Conservation (phyloP, 1,140 invertebrate species). For the Anastrepha obliqua region DNA sequence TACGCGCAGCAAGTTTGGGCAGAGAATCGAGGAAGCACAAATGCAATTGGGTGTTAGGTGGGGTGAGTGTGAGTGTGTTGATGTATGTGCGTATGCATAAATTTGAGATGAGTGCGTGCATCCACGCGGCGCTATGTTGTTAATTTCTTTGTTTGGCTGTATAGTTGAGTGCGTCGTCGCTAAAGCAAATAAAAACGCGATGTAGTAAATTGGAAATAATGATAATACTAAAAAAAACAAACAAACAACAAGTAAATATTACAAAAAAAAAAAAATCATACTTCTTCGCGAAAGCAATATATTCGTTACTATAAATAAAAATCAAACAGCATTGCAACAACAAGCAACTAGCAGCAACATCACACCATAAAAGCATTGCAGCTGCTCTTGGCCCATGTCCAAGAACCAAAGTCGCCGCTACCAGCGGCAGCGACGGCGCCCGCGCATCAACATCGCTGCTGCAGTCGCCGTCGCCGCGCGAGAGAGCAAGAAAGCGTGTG, state of each 20-base stretch:
- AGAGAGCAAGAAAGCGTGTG: conserved; percentile 33
- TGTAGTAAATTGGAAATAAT: neutral
- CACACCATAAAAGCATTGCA: neutral
- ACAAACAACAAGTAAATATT: neutral
- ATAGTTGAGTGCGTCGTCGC: neutral
- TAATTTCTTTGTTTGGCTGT: neutral
- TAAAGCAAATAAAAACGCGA: neutral
- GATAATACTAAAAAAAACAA: neutral
- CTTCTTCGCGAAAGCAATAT: no score
- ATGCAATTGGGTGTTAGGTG: conserved; percentile 33
- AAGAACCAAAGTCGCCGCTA: neutral
- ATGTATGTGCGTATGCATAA: neutral
- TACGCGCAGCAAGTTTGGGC: neutral
- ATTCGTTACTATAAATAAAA: no score
- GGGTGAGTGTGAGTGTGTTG: neutral
- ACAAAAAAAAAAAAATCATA: conserved; percentile 30
- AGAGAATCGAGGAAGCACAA: conserved; percentile 1
- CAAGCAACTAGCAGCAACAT: neutral
- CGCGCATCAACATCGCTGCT: neutral
- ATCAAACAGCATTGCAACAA: no score
- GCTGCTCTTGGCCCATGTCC: neutral
- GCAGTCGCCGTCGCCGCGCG: conserved; percentile 6
- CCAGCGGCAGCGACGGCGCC: neutral
- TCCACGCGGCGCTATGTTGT: neutral
- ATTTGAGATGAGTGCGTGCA: neutral